Conservation (phyloP, 2,888 invertebrate species). For the Xylota segnis region DNA sequence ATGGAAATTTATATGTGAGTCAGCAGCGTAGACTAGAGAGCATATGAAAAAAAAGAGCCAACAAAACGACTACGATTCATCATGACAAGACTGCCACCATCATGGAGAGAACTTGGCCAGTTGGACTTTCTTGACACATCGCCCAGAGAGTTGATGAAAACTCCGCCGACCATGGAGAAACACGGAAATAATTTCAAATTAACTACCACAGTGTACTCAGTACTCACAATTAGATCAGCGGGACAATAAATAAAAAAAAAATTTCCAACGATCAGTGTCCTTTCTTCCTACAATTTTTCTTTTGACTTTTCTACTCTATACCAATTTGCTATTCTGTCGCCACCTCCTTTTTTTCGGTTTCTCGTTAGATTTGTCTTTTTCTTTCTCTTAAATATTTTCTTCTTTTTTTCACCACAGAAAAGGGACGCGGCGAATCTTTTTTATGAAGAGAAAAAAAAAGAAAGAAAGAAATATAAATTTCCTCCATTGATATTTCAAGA, state of each 20-base stretch:
- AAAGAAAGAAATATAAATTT: conserved; percentile 20
- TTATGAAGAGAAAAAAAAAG: conserved; percentile 14
- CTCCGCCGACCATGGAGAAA: neutral
- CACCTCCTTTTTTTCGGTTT: conserved; percentile 52
- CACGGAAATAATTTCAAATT: neutral
- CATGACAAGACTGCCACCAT: conserved; percentile 24
- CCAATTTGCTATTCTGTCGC: conserved; percentile 34
- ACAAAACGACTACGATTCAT: conserved; percentile 11
- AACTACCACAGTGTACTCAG: neutral
- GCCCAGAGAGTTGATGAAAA: conserved; percentile 11
- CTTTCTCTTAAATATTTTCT: conserved; percentile 39
- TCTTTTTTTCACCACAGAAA: conserved; percentile 71
- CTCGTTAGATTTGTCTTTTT: conserved; percentile 25
- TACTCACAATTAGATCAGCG: conserved; percentile 22
- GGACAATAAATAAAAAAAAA: neutral
- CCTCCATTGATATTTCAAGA: conserved; percentile 34
- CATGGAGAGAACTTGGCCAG: conserved; percentile 19
- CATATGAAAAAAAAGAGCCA: conserved; percentile 16
- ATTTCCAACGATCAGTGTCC: conserved; percentile 2
- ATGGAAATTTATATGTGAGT: conserved; percentile 49
- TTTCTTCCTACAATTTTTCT: conserved; percentile 33
- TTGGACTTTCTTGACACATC: conserved; percentile 22
- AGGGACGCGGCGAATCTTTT: conserved; percentile 72
- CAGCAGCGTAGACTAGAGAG: conserved; percentile 44
- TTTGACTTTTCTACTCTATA: conserved; percentile 57